Conservation (phyloP, 2,113 vertebrate genomes). For the Hyperoodon ampullatus region DNA sequence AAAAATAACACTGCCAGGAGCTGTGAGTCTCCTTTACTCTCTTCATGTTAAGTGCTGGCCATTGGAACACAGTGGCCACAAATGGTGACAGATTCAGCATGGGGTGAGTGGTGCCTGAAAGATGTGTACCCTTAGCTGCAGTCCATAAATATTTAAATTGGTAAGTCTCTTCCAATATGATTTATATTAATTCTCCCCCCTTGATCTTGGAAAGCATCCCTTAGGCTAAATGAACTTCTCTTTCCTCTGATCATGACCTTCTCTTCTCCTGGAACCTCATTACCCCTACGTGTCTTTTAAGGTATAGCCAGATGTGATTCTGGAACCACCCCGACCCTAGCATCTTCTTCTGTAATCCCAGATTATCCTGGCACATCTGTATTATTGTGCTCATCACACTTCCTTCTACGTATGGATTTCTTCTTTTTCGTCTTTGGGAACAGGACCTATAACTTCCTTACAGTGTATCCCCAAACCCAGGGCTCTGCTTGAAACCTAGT, state of each 20-base stretch:
- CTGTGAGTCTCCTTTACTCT: neutral
- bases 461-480: neutral
- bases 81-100: rapidly evolving
- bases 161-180: neutral
- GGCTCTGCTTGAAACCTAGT: neutral
- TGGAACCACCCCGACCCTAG: neutral
- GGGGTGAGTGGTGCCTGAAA: neutral
- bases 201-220: neutral
- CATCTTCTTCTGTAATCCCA: neutral
- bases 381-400: neutral
- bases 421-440: neutral
- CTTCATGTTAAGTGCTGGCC: neutral
- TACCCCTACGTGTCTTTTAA: neutral
- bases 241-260: neutral
- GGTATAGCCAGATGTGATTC: neutral
- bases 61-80: neutral
- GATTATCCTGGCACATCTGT: too few relatives aligned
- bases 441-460: neutral
- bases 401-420: neutral
- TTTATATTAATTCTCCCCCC: neutral
- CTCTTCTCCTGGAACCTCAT: neutral
- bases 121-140: rapidly evolving
- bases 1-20: neutral
- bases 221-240: neutral
- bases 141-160: neutral